phyloP scores from a whole-genome alignment of 2,797 vertebrate species.

The Hemitrygon akajei region DNA sequence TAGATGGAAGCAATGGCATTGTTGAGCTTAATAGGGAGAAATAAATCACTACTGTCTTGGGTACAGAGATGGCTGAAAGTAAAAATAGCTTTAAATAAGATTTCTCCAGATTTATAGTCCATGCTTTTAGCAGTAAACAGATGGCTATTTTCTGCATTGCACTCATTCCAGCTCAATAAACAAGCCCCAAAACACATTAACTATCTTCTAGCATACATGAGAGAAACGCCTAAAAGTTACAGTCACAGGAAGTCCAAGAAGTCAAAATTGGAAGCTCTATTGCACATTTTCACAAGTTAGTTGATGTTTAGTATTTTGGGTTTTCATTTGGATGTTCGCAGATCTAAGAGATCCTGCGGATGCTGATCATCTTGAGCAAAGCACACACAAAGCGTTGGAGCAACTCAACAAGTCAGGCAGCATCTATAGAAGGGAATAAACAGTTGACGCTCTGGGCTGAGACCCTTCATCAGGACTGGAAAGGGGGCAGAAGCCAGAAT shows the following conservation, averaged over 20 bases:
- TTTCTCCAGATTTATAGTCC: neutral
- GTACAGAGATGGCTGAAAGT: neutral
- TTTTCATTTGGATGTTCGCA: neutral
- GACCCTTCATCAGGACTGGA: too few relatives aligned
- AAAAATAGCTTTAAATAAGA: neutral
- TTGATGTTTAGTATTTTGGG: neutral
- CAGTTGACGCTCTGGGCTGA: too few relatives aligned
- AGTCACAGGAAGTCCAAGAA: neutral
- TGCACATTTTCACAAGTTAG: neutral
- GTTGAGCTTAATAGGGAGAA: too few relatives aligned
- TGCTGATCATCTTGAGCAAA: too few relatives aligned
- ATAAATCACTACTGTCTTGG: neutral
- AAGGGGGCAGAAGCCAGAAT: too few relatives aligned
- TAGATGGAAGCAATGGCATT: neutral
- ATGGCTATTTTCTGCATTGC: neutral
- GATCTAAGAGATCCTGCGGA: too few relatives aligned
- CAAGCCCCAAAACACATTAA: neutral
- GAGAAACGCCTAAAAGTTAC: neutral
- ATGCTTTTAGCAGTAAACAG: neutral
- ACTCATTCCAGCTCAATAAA: neutral
- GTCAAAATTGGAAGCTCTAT: neutral
- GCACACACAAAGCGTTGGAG: too few relatives aligned
- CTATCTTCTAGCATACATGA: neutral
- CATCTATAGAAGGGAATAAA: too few relatives aligned
- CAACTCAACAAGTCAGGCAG: too few relatives aligned